Evolutionary conservation across 2,113 vertebrate genomes (phyloP).

Genomic region (Proteles cristata): DNA sequence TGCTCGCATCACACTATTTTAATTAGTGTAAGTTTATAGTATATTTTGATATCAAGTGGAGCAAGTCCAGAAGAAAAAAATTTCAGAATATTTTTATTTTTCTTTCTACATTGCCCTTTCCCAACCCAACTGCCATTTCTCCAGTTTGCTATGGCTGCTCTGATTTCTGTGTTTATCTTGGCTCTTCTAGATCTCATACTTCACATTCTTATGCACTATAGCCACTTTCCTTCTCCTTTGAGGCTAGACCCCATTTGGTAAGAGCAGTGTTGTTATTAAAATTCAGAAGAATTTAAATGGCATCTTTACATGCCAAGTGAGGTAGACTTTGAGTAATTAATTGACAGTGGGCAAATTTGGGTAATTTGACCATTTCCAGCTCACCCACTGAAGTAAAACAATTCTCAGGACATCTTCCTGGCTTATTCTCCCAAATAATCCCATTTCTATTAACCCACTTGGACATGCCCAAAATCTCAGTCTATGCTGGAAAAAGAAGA

Average conservation of each 20-base stretch:
- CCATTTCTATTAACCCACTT: background rate
- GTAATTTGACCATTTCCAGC: slow-evolving; percentile 48
- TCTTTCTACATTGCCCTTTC: slow-evolving; percentile 44
- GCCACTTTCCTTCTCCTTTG: background rate
- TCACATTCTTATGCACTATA: slow-evolving; percentile 51
- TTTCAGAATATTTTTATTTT: slow-evolving; percentile 57
- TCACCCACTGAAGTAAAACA: slow-evolving; percentile 32
- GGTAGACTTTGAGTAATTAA: background rate
- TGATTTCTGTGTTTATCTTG: slow-evolving; percentile 65
- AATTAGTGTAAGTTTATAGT: slow-evolving; percentile 24
- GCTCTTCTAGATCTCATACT: slow-evolving; percentile 48
- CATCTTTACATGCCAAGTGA: background rate
- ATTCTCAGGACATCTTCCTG: background rate
- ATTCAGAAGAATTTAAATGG: slow-evolving; percentile 39
- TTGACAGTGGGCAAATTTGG: background rate
- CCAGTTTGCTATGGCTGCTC: background rate
- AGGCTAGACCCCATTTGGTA: background rate
- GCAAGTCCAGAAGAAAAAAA: slow-evolving; percentile 30
- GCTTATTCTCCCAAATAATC: background rate
- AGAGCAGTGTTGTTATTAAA: background rate
- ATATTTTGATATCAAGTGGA: slow-evolving; percentile 62
- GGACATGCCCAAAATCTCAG: background rate
- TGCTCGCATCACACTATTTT: background rate
- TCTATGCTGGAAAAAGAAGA: background rate
- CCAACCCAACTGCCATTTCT: background rate